Base-by-base conservation (phyloP, 2,113 vertebrate species). In the Bombycilla garrulus region DNA sequence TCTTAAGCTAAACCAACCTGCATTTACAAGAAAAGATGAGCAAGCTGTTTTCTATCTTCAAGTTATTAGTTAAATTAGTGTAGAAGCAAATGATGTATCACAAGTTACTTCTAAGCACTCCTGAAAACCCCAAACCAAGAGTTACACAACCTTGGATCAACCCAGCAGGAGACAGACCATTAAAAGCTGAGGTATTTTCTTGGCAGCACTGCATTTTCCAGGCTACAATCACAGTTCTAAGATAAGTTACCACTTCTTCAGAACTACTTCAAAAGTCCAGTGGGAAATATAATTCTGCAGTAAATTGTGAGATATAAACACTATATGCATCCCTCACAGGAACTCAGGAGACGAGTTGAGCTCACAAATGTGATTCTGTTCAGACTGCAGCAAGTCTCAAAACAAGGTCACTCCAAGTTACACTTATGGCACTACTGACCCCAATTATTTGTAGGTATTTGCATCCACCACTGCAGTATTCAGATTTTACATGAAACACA, bases 261-360 rank as follows among this genome's bases (percentile, higher is more conserved):
- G 47, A 82, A 33, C 33, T 28, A 60, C 35, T 76, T 83, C 51
- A 67, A 12, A 88, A 86, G 48, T 45, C 29, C 9, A 5, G 33
- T 29, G 29, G 29, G 40, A 58, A 80, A 36, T 10, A 8, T 5
- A 88, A 94, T 33, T 64, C 18, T 67, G 53, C 14, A 8, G 1
- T 58, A 51, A 81, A 81, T 22, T 47, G 15, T 18, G 17, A 88
- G 29, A 36, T 47, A 60, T 2, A 56, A 67, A 40, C 45, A 60
- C 48, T 69, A 10, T 0, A 6, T 31, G 31, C 54, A 93, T 61
- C 47, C 22, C 20, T 74, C 19, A 4, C 1, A 73, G n/a, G 44
- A 54, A 83, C 62, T 10, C n/a, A 56, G 60, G 13, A 70, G 21
- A 60, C 0, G 1, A 81, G 40, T 0, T 61, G 48, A 61, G 14